These are phyloP conservation scores for Nesoenas mayeri DNA, from an alignment of 2,113 vertebrate species.

Conservation along the genomic window DNA sequence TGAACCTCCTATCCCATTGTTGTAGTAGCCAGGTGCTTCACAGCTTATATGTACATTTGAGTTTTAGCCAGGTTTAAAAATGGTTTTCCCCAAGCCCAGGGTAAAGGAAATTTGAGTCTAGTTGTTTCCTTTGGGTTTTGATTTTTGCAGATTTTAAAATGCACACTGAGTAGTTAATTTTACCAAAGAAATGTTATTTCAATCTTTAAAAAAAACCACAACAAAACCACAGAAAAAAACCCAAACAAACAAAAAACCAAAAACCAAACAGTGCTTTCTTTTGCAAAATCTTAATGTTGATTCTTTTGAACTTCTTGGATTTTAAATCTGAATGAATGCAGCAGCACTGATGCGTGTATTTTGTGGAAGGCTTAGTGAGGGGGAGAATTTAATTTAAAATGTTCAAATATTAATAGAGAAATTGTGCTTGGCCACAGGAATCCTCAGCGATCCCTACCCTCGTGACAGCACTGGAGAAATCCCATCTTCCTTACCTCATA, in stretches of 20 bases:
- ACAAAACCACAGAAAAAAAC: no score
- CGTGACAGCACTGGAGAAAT: background rate
- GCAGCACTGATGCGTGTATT: rapidly evolving
- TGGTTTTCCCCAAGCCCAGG: background rate
- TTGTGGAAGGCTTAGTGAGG: background rate
- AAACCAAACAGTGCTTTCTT: background rate
- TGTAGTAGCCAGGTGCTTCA: background rate
- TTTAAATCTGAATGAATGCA: background rate
- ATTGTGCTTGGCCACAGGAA: background rate
- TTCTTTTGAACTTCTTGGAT: background rate
- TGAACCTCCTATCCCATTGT: no score
- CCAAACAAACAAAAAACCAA: no score
- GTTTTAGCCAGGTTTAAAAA: background rate
- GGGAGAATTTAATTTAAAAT: background rate
- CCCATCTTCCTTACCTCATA: background rate
- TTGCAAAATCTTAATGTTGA: background rate
- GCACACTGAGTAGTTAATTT: background rate
- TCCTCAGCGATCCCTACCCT: background rate
- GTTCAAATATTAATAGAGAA: background rate
- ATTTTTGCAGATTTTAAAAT: background rate
- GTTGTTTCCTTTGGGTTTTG: background rate
- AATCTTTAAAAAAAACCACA: no score
- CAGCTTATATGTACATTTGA: background rate
- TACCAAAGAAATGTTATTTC: background rate
- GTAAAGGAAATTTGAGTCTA: background rate